Evolutionary conservation across 1,140 invertebrate species (phyloP), one percentile per base, ranked within the genome.

Genomic region (Drosophila simulans): DNA sequence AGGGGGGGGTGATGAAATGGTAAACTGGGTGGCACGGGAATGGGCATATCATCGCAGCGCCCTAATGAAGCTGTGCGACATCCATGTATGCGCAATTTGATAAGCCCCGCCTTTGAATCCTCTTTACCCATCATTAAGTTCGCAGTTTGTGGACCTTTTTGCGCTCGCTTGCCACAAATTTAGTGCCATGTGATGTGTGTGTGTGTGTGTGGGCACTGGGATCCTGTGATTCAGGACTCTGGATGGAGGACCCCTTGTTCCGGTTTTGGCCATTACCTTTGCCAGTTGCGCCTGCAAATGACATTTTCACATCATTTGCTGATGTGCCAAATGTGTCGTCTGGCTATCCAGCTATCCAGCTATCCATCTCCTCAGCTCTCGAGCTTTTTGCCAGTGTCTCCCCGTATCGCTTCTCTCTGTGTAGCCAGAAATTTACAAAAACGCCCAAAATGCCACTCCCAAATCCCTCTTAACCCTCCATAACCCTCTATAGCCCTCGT

Each of bases 241-340:
- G 42, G 17, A 11, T 20, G 2, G n/a, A 15, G 25, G 13, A 34
- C 27, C 43, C 59, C 17, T 13, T 35, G 46, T 42, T 4, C 55
- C 60, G 20, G 51, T 53, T 76, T 43, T 74, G 71, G 17, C 72
- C 73, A 77, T 77, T 76, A 76, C 72, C 72, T 76, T 76, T 75
- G 72, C 60, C 73, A 77, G 73, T 68, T 68, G 73, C 73, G 80
- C 66, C 83, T 89, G 80, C 54, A 84, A 89, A 88, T 88, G 77
- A 84, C 84, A 88, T 88, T 88, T 88, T 88, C 84, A 88, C 85
- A 88, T 89, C 84, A 88, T 88, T 88, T 88, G 84, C 84, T 88
- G 80, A 88, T 88, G 80, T 88, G 84, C 84, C 84, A 88, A 88
- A 80, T 88, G 80, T 86, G 74, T 82, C 62, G 46, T 51, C 25